These are phyloP conservation scores for Oedothorax gibbosus DNA, from an alignment of 1,140 invertebrate species.

Conservation along the genomic window DNA sequence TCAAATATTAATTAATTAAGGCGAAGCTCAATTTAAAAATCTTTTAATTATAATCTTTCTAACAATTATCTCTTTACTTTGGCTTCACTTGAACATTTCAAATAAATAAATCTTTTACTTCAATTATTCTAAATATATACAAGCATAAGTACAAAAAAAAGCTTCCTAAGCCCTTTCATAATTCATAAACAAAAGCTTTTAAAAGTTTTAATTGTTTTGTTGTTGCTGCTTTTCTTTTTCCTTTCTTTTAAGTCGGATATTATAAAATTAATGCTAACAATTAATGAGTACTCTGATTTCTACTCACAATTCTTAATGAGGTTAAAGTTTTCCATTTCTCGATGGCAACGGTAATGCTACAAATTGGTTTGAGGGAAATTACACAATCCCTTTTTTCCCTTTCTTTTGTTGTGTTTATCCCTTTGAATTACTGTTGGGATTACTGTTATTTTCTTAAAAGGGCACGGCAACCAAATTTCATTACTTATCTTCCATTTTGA, in stretches of 20 bases:
- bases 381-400: background rate
- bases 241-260: background rate
- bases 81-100: background rate
- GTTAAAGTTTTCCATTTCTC: slow-evolving; percentile 55
- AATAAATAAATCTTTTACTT: background rate
- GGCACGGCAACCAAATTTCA: no score
- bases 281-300: slow-evolving; percentile 52
- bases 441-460: no score
- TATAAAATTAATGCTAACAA: slow-evolving; percentile 49
- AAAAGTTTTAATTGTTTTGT: slow-evolving; percentile 10
- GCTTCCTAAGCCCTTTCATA: background rate
- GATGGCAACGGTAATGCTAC: background rate
- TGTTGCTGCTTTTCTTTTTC: slow-evolving; percentile 13
- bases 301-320: slow-evolving; percentile 40
- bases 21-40: slow-evolving; percentile 7
- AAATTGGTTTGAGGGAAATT: slow-evolving; percentile 20
- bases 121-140: background rate
- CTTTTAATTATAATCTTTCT: slow-evolving; percentile 41
- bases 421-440: background rate
- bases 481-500: no score
- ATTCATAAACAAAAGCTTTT: slow-evolving; percentile 45
- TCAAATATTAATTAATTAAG: slow-evolving; percentile 16
- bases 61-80: slow-evolving; percentile 14
- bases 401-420: background rate
- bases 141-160: background rate